Percentiles rank a stretch among this genome's conserved stretches.
phyloP scores from a whole-genome alignment of 2,113 vertebrate species.

The Tupaia chinensis region DNA sequence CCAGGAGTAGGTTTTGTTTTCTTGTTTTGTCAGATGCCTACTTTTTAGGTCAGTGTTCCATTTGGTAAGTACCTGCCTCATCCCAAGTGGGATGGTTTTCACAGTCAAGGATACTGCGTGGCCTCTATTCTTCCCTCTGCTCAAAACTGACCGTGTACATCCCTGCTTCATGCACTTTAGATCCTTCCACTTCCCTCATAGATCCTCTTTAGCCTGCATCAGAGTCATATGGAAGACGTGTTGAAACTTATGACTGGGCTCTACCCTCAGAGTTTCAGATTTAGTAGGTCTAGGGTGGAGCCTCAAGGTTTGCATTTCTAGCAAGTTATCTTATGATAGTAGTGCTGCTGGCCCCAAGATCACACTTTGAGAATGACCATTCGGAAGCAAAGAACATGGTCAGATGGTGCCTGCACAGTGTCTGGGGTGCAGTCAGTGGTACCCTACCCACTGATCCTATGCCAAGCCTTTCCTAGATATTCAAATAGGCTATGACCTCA shows the following conservation, averaged over 20 bases:
- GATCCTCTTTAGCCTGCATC: neutral
- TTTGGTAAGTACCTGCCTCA: neutral
- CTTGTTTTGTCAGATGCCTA: neutral
- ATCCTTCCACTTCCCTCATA: neutral
- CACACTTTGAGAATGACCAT: neutral
- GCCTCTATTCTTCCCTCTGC: neutral
- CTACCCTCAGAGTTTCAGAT: neutral
- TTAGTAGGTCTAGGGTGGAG: neutral
- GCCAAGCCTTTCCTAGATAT: neutral
- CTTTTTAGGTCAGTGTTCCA: neutral
- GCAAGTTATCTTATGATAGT: neutral
- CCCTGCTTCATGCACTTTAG: neutral
- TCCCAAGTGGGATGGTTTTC: neutral
- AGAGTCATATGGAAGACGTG: neutral
- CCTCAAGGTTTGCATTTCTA: neutral
- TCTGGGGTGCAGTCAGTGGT: accelerated
- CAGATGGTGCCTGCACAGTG: neutral
- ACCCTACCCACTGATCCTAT: accelerated
- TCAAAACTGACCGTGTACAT: neutral
- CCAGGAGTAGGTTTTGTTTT: neutral
- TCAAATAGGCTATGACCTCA: neutral
- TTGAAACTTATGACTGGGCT: neutral
- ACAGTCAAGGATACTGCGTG: neutral
- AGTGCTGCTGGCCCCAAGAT: neutral
- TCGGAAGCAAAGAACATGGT: neutral